These are phyloP conservation scores for Calycopis cecrops DNA, from an alignment of 1,140 invertebrate species.

Conservation along the genomic window DNA sequence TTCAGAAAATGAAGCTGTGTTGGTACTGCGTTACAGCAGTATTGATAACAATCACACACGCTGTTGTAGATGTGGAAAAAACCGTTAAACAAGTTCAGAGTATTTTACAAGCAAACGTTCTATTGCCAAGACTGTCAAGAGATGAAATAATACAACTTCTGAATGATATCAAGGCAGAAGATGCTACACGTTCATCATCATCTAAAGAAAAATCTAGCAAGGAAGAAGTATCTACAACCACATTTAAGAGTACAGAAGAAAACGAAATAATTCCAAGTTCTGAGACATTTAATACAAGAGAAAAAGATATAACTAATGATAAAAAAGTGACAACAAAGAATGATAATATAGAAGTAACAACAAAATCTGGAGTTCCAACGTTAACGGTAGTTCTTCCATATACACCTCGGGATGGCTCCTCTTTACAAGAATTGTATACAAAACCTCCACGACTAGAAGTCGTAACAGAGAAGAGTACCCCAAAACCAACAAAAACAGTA, in stretches of 20 bases:
- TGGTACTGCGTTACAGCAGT: slow-evolving; percentile 42
- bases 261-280: slow-evolving; percentile 42
- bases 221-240: slow-evolving; percentile 20
- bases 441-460: slow-evolving; percentile 54
- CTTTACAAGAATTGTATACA: slow-evolving; percentile 66
- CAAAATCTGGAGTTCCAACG: slow-evolving; percentile 41
- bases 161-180: slow-evolving; percentile 76
- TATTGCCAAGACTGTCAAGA: slow-evolving; percentile 75
- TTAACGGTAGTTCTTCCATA: slow-evolving; percentile 63
- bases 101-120: slow-evolving; percentile 73
- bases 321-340: slow-evolving; percentile 15
- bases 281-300: slow-evolving; percentile 19
- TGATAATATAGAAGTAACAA: slow-evolving; percentile 40
- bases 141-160: slow-evolving; percentile 77
- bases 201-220: slow-evolving; percentile 31
- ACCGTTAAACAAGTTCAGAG: slow-evolving; percentile 78
- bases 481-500: slow-evolving; percentile 43
- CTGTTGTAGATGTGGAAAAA: slow-evolving; percentile 60
- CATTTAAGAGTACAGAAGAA: slow-evolving; percentile 38
- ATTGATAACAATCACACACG: slow-evolving; percentile 30
- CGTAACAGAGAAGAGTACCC: slow-evolving; percentile 53
- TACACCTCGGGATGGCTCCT: slow-evolving; percentile 60
- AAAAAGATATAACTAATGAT: slow-evolving; percentile 23
- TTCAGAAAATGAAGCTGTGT: slow-evolving; percentile 60
- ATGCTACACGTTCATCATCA: slow-evolving; percentile 45